Evolutionary conservation across 2,113 vertebrate species (phyloP).

Genomic region (Trogon melanurus): DNA sequence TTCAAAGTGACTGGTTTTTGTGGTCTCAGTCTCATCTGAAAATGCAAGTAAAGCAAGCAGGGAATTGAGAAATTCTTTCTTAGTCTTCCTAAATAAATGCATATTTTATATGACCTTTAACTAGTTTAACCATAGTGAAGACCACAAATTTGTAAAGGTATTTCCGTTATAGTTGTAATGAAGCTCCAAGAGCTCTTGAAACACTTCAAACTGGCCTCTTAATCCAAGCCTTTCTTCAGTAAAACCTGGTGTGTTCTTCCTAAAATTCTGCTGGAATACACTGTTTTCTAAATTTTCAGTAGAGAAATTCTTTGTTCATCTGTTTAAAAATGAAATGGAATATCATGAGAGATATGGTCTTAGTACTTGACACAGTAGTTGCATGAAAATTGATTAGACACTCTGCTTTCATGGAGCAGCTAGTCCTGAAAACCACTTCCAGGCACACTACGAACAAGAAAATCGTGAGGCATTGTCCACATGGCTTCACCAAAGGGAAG

Average conservation of each 20-base stretch:
- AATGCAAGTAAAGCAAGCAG: neutral
- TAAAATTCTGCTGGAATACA: neutral
- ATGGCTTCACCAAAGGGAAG: neutral
- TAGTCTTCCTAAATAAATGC: neutral
- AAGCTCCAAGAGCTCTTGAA: neutral
- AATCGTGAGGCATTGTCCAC: neutral
- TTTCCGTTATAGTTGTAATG: neutral
- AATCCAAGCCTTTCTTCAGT: neutral
- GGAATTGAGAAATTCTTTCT: neutral
- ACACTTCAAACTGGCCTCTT: neutral
- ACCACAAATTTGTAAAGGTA: neutral
- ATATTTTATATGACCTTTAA: neutral
- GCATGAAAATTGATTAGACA: neutral
- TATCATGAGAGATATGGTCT: neutral
- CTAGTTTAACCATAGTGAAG: neutral
- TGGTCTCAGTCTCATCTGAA: neutral
- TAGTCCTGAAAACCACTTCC: neutral
- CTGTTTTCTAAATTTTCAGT: neutral
- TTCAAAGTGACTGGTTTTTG: neutral
- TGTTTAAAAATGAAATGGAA: neutral
- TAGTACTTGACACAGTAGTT: neutral
- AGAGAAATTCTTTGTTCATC: neutral
- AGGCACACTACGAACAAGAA: neutral
- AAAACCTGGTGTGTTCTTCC: neutral
- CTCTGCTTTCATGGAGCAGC: neutral